These are phyloP conservation scores for Cerastis rubricosa DNA, from an alignment of 2,888 invertebrate species.

Conservation along the genomic window DNA sequence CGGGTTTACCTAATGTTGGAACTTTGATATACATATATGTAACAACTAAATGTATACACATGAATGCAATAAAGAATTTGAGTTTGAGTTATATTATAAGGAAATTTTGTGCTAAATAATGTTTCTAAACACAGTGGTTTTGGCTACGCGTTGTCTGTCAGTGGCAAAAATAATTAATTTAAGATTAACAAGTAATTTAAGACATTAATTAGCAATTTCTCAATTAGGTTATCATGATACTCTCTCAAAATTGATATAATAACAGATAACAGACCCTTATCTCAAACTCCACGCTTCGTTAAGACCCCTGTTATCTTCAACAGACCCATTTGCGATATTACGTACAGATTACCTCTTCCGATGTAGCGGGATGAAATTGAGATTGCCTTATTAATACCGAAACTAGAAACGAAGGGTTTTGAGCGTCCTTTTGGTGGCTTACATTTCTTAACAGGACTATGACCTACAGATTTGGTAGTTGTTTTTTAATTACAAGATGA, in stretches of 20 bases:
- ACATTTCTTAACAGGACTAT: not conserved
- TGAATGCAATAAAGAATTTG: no score
- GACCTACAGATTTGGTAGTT: no score
- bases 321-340: conserved; percentile 42
- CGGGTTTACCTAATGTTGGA: no score
- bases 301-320: conserved; percentile 36
- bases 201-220: conserved; percentile 25
- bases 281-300: conserved; percentile 51
- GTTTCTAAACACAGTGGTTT: no score
- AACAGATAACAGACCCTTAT: conserved; percentile 40
- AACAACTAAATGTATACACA: no score
- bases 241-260: conserved; percentile 29
- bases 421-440: not conserved
- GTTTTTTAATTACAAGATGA: no score
- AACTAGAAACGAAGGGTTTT: not conserved
- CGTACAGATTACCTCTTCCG: conserved; percentile 36
- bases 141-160: no score
- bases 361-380: conserved; percentile 34
- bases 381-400: not conserved
- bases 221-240: conserved; percentile 15
- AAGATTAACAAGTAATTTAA: not conserved
- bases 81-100: no score
- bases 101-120: no score
- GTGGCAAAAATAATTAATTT: not conserved
- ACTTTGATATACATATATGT: no score